Evolutionary conservation across 2,113 vertebrate species (phyloP).

Genomic region (Copsychus sechellarum): DNA sequence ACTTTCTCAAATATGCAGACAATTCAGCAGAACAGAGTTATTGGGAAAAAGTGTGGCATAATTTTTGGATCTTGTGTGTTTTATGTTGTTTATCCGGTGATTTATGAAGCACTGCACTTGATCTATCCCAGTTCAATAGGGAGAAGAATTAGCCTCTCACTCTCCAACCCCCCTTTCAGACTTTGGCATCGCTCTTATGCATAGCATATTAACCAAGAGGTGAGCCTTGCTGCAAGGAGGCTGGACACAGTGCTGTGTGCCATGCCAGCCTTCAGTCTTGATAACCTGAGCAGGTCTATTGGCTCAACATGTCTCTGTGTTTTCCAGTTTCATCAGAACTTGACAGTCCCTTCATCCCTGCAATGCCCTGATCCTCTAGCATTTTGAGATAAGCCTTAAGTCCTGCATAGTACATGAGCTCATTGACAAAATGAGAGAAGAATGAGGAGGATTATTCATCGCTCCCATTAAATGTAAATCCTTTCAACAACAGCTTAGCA

Average conservation of each 20-base stretch:
- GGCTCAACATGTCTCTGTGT: background rate
- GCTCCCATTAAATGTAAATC: background rate
- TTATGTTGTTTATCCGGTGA: background rate
- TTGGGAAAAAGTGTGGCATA: rapidly evolving
- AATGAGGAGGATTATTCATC: background rate
- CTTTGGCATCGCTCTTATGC: background rate
- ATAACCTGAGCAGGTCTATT: background rate
- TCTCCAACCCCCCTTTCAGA: background rate
- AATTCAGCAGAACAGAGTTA: background rate
- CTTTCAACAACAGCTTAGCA: background rate
- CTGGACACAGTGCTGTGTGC: background rate
- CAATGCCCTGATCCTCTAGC: background rate
- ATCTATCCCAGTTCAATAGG: background rate
- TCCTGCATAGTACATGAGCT: constrained; percentile 3
- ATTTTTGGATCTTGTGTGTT: background rate
- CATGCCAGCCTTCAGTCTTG: background rate
- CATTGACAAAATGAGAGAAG: constrained; percentile 14
- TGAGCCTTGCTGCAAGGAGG: background rate
- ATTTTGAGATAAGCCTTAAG: background rate
- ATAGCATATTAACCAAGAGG: rapidly evolving
- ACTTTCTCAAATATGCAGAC: background rate
- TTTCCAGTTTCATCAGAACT: background rate
- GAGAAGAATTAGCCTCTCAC: background rate
- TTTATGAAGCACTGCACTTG: background rate
- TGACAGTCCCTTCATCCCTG: background rate